phyloP scores from a whole-genome alignment of 2,888 invertebrate species.

The Endomychus coccineus region DNA sequence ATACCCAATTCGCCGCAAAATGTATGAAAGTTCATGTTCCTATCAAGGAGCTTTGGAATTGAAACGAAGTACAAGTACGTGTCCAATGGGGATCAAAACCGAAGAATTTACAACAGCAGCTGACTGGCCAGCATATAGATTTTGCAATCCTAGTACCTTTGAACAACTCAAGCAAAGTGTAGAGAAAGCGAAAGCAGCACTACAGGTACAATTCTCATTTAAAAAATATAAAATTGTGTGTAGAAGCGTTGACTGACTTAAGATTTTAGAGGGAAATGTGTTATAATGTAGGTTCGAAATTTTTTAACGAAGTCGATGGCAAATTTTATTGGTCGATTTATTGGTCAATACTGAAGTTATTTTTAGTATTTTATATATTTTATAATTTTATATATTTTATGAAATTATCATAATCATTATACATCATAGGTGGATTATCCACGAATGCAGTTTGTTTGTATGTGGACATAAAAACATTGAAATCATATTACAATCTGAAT shows the following conservation, averaged over 20 bases:
- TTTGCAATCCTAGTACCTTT: conserved; percentile 77
- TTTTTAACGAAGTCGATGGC: background rate
- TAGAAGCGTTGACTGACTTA: no score
- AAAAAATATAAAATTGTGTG: no score
- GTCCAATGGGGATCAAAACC: conserved; percentile 42
- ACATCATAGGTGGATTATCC: no score
- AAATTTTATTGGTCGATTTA: background rate
- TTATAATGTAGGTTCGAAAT: no score
- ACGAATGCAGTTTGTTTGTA: no score
- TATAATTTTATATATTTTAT: no score
- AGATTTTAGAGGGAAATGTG: no score
- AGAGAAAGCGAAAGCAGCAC: conserved; percentile 82
- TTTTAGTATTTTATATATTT: no score
- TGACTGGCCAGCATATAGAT: conserved; percentile 69
- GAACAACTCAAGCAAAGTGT: conserved; percentile 86
- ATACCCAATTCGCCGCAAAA: conserved; percentile 46
- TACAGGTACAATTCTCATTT: conserved; percentile 55
- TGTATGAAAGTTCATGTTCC: conserved; percentile 93
- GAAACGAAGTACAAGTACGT: conserved; percentile 38
- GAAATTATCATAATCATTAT: no score
- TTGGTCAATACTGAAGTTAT: no score
- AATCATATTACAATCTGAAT: no score
- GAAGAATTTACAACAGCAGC: conserved; percentile 49
- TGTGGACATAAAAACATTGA: no score
- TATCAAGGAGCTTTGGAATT: conserved; percentile 58